Percentiles rank a stretch among this genome's conserved stretches.
Conservation (phyloP, 37 sponge, comb jelly and placozoan genomes). For the Trichoplax adhaerens region DNA sequence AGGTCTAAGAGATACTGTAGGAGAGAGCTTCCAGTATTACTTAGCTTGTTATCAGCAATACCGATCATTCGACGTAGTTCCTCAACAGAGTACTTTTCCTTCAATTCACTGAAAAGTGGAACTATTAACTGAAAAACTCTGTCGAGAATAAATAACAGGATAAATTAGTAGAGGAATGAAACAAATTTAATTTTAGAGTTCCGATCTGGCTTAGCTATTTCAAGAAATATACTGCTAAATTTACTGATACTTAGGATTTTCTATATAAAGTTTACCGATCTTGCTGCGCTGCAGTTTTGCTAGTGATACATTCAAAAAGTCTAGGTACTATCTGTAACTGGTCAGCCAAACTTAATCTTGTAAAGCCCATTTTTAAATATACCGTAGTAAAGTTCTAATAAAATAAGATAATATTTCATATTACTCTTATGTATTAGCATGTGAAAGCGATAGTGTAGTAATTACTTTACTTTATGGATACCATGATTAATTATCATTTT, state of each 20-base stretch:
- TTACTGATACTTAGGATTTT: constrained; percentile 13
- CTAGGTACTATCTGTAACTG: constrained; percentile 9
- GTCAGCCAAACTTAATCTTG: constrained; percentile 13
- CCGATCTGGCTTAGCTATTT: too few species aligned
- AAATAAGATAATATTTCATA: constrained; percentile 5
- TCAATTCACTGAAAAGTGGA: too few species aligned
- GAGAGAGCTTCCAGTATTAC: neutral
- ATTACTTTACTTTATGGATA: constrained; percentile 1
- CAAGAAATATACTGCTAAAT: neutral
- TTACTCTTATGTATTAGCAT: neutral
- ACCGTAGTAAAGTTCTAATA: constrained; percentile 35
- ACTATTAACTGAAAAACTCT: too few species aligned
- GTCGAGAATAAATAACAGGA: too few species aligned
- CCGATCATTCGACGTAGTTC: constrained; percentile 29
- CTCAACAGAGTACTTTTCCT: neutral
- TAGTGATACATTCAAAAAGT: constrained; percentile 14
- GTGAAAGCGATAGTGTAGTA: constrained; percentile 6
- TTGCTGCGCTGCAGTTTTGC: constrained; percentile 24
- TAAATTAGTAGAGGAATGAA: too few species aligned
- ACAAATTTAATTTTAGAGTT: too few species aligned
- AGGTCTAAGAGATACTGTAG: constrained; percentile 31
- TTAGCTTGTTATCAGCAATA: too few species aligned
- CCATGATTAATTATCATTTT: too few species aligned
- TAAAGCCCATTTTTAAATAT: constrained; percentile 31
- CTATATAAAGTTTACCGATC: constrained; percentile 20